Percentiles rank a stretch among this genome's conserved stretches.
Conservation (phyloP, 1,140 invertebrate genomes). For the Cydia amplana region DNA sequence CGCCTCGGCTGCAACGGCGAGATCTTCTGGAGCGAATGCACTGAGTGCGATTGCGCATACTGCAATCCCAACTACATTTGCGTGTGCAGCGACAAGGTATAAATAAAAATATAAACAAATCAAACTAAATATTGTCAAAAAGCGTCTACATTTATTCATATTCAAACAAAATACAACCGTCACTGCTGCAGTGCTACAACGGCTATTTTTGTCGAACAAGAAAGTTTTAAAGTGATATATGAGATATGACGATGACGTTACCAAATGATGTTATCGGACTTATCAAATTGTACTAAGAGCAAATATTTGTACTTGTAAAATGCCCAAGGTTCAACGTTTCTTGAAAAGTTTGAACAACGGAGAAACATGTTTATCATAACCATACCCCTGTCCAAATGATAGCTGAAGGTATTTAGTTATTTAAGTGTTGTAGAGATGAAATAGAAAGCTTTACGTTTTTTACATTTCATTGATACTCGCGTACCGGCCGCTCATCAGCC, state of each 20-base stretch:
- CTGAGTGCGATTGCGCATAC: conserved; percentile 77
- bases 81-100: conserved; percentile 79
- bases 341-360: conserved; percentile 11
- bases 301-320: conserved; percentile 17
- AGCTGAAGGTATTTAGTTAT: not conserved
- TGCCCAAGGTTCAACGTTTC: conserved; percentile 1
- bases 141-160: not conserved
- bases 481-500: conserved; percentile 16
- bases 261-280: conserved; percentile 8
- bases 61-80: conserved; percentile 80
- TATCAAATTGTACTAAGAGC: not conserved
- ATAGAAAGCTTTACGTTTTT: conserved; percentile 29
- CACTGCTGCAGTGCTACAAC: not conserved
- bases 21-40: conserved; percentile 79
- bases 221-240: not conserved
- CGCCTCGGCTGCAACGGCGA: conserved; percentile 79
- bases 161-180: not conserved
- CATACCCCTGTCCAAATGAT: not conserved
- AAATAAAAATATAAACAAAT: conserved; percentile 62
- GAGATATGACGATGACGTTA: conserved; percentile 13
- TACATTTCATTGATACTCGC: conserved; percentile 16
- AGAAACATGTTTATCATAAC: not conserved
- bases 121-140: not conserved
- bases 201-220: conserved; percentile 14
- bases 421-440: not conserved